A percentile compares a stretch with the other conserved stretches of the same genome.
phyloP scores from a whole-genome alignment of 2,113 vertebrate genomes.

The Spea bombifrons region DNA sequence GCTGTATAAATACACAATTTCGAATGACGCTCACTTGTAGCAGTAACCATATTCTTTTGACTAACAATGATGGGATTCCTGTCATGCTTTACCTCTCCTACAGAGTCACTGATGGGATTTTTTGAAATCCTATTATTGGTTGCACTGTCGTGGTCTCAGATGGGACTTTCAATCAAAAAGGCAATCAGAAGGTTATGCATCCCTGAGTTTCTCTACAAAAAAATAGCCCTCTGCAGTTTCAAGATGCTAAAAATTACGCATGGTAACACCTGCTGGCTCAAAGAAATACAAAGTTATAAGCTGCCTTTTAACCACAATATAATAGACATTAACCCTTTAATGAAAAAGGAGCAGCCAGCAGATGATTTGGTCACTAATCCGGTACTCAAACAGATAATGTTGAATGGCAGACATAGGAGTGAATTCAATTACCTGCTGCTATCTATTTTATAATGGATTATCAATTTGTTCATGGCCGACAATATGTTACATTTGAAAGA shows the following conservation, averaged over 20 bases:
- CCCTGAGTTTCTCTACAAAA: constrained; percentile 62
- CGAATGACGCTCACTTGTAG: constrained; percentile 52
- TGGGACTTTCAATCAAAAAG: constrained; percentile 77
- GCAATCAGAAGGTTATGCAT: constrained; percentile 74
- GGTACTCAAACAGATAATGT: background rate
- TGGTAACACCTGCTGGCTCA: constrained; percentile 53
- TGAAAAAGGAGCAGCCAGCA: too few relatives aligned
- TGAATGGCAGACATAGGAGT: background rate
- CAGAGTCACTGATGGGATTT: constrained; percentile 70
- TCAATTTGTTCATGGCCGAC: background rate
- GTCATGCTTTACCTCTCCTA: constrained; percentile 68
- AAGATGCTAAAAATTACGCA: constrained; percentile 53
- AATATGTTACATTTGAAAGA: background rate
- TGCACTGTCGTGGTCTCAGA: constrained; percentile 66
- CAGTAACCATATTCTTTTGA: constrained; percentile 63
- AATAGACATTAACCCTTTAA: background rate
- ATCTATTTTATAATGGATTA: background rate
- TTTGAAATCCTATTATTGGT: constrained; percentile 76
- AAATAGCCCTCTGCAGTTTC: constrained; percentile 55
- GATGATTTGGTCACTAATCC: background rate
- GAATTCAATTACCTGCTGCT: background rate
- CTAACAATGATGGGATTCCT: constrained; percentile 72
- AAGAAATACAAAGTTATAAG: constrained; percentile 48
- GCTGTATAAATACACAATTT: constrained; percentile 60
- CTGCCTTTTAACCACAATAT: background rate